Conservation (phyloP, 2,113 vertebrate species). For the Natator depressus region DNA sequence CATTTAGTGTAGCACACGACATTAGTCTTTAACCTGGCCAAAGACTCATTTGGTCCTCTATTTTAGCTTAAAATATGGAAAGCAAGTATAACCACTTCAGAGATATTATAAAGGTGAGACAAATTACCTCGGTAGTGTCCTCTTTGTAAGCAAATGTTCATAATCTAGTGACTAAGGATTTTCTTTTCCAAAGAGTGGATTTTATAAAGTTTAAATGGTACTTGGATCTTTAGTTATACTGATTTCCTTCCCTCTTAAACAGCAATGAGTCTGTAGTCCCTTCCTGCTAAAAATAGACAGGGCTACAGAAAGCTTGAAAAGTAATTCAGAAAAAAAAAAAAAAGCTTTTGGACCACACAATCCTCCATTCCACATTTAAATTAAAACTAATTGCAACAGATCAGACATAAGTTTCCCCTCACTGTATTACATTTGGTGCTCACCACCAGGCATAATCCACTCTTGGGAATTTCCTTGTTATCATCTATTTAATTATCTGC, state of each 20-base stretch:
- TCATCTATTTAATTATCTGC: neutral
- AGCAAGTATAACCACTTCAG: neutral
- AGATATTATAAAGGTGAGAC: neutral
- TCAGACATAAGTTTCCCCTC: neutral
- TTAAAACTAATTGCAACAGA: slow-evolving; percentile 3
- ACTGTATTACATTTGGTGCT: neutral
- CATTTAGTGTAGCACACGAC: slow-evolving; percentile 27
- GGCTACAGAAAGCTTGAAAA: neutral
- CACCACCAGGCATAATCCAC: neutral
- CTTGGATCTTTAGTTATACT: neutral
- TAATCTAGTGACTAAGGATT: neutral
- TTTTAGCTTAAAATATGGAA: neutral
- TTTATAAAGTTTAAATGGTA: neutral
- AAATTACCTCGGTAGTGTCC: neutral
- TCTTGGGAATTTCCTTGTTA: neutral
- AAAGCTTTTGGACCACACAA: slow-evolving; percentile 18
- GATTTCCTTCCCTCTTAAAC: neutral
- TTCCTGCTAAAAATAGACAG: slow-evolving; percentile 12
- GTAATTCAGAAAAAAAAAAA: neutral
- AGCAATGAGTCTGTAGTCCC: neutral
- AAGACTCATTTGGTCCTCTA: slow-evolving; percentile 72
- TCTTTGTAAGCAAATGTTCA: slow-evolving; percentile 3
- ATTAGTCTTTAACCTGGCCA: slow-evolving; percentile 9
- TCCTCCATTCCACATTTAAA: neutral
- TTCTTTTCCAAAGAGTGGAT: slow-evolving; percentile 13